Conservation (phyloP, 1,140 invertebrate species). For the Callitettix versicolor region DNA sequence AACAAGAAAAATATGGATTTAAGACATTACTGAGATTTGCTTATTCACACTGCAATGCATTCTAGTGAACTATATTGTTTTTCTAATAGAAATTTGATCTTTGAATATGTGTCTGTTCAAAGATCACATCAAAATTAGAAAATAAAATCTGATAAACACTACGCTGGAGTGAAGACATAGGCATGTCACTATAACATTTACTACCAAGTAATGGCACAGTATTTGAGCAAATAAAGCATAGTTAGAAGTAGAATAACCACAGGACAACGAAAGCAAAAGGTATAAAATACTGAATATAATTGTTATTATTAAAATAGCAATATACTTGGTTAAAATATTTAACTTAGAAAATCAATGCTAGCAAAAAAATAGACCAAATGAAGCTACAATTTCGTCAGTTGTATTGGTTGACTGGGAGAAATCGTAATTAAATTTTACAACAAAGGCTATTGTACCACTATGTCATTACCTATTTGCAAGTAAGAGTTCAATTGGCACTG, state of each 20-base stretch:
- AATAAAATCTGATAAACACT: neutral
- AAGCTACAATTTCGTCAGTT: too few species aligned
- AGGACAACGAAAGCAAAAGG: too few species aligned
- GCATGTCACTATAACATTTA: neutral
- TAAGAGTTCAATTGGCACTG: too few species aligned
- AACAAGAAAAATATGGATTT: conserved; percentile 20
- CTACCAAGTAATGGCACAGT: too few species aligned
- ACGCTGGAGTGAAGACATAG: neutral
- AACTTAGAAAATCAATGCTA: too few species aligned
- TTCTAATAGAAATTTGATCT: neutral
- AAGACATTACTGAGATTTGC: conserved; percentile 1
- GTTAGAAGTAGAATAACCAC: too few species aligned
- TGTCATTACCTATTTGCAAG: too few species aligned
- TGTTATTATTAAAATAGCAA: neutral
- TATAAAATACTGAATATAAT: too few species aligned
- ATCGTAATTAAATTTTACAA: too few species aligned
- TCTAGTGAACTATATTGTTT: neutral
- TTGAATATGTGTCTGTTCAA: neutral
- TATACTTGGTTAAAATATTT: neutral
- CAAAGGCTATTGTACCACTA: too few species aligned
- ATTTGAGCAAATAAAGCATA: too few species aligned
- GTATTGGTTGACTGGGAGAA: neutral
- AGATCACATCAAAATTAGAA: neutral
- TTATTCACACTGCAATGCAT: neutral
- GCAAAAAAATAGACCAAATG: conserved; percentile 1